A percentile compares a stretch with the other conserved stretches of the same genome.
Conservation (phyloP, 2,888 invertebrate genomes). For the Drosophila imparisetae region DNA sequence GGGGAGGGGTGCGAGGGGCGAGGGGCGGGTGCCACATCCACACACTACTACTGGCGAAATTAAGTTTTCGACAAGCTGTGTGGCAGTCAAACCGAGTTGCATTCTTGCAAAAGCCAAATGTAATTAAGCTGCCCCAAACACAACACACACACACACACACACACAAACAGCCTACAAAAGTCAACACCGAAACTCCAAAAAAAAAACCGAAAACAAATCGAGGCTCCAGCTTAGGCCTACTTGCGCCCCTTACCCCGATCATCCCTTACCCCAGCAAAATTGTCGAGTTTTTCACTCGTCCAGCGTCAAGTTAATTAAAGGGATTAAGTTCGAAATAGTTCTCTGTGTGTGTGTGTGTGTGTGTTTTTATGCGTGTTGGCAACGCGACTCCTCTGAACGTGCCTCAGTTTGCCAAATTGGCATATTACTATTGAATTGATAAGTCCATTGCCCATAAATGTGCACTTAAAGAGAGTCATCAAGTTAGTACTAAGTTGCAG, state of each 20-base stretch:
- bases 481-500: neutral
- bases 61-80: conserved; percentile 48
- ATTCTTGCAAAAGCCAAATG: conserved; percentile 78
- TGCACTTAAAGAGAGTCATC: neutral
- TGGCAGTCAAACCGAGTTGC: conserved; percentile 44
- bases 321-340: conserved; percentile 73
- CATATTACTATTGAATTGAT: conserved; percentile 6
- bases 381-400: conserved; percentile 18
- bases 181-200: conserved; percentile 14
- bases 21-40: conserved; percentile 21
- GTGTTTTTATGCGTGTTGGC: conserved; percentile 26
- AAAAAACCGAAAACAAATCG: neutral
- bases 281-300: neutral
- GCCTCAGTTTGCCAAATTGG: conserved; percentile 4
- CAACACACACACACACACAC: conserved; percentile 10
- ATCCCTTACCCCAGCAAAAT: neutral
- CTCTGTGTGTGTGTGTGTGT: conserved; percentile 1
- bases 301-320: conserved; percentile 70
- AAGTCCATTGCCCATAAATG: conserved; percentile 2
- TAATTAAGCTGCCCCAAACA: conserved; percentile 68
- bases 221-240: conserved; percentile 12
- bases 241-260: neutral
- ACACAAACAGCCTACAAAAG: conserved; percentile 14
- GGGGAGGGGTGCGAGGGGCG: neutral
- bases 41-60: conserved; percentile 44